Evolutionary conservation across 2,797 vertebrate species (phyloP).

Genomic region (Arremon aurantiirostris): DNA sequence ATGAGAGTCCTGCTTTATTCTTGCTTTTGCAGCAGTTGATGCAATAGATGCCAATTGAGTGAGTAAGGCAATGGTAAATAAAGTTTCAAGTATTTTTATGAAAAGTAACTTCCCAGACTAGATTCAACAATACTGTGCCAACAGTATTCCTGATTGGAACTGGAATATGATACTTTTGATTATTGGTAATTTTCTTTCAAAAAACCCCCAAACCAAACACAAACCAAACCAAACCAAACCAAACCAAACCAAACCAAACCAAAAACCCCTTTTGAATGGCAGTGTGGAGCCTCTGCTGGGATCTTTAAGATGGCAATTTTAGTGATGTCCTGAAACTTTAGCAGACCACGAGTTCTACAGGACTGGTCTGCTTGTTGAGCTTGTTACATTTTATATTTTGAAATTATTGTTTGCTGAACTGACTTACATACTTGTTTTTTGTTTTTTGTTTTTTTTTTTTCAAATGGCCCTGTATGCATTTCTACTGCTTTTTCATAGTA

Average conservation of each 20-base stretch:
- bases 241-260: neutral
- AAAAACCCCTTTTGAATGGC: neutral
- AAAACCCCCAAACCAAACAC: fast-evolving
- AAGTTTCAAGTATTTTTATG: neutral
- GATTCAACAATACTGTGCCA: neutral
- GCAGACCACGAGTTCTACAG: neutral
- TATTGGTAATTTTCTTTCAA: neutral
- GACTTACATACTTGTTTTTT: neutral
- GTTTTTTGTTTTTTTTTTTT: too few relatives aligned
- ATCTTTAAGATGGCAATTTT: neutral
- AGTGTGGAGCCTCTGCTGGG: neutral
- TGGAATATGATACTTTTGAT: neutral
- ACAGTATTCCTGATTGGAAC: neutral
- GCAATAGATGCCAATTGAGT: neutral
- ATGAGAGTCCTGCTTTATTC: neutral
- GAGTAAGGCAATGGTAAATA: neutral
- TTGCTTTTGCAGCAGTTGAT: neutral
- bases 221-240: neutral
- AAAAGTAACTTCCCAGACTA: neutral
- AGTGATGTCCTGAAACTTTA: neutral
- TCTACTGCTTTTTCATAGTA: neutral
- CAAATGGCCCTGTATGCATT: neutral
- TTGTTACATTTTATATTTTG: neutral
- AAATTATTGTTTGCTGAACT: neutral
- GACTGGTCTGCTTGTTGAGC: neutral